A percentile compares a stretch with the other conserved stretches of the same genome.
phyloP scores from a whole-genome alignment of 1,140 invertebrate species.

The Ceratitis capitata region DNA sequence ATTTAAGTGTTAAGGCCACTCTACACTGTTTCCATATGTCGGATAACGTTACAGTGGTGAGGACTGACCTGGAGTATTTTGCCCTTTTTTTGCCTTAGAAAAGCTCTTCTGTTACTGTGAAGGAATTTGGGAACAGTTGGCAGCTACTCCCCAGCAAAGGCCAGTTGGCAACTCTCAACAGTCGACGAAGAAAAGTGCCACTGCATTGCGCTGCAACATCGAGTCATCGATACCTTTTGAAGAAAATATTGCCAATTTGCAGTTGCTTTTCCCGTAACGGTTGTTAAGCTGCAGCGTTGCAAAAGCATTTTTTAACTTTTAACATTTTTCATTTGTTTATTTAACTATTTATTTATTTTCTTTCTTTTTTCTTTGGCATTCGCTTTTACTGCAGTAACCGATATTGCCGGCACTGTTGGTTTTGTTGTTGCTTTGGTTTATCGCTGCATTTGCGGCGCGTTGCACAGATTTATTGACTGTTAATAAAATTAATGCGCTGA shows the following conservation, averaged over 20 bases:
- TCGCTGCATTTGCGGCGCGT: background rate
- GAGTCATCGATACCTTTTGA: background rate
- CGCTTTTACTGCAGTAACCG: background rate
- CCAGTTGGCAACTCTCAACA: too few species aligned
- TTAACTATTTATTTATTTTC: too few species aligned
- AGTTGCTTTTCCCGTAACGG: background rate
- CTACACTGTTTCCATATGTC: too few species aligned
- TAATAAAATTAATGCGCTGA: constrained; percentile 39
- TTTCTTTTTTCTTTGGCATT: background rate
- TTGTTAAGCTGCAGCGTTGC: background rate
- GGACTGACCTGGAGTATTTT: too few species aligned
- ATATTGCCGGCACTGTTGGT: background rate
- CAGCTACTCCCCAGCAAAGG: too few species aligned
- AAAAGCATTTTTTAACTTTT: too few species aligned
- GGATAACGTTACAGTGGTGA: too few species aligned
- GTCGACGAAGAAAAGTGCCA: background rate
- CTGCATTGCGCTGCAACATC: background rate
- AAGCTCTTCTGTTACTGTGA: too few species aligned
- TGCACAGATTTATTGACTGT: constrained; percentile 38
- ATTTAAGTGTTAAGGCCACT: too few species aligned
- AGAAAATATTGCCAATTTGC: background rate
- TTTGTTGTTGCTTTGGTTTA: background rate
- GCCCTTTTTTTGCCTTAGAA: too few species aligned
- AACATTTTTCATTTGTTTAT: too few species aligned
- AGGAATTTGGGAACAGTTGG: too few species aligned